These are phyloP conservation scores for Yponomeuta evonymella DNA, from an alignment of 2,888 invertebrate species.

Conservation along the genomic window DNA sequence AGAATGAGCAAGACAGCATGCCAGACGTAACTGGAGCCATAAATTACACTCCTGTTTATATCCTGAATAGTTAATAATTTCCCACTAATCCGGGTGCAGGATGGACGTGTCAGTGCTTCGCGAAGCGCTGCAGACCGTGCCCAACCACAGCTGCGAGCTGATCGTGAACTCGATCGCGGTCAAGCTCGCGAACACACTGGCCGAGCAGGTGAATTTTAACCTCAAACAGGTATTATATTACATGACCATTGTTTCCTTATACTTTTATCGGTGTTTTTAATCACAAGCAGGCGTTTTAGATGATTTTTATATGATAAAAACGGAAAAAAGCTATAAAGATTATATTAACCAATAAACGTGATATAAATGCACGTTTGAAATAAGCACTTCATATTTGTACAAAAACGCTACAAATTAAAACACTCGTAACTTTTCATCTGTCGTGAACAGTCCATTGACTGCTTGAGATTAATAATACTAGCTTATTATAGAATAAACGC, in stretches of 20 bases:
- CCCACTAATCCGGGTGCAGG: conserved; percentile 33
- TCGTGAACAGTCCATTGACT: too few relatives aligned
- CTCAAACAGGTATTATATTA: conserved; percentile 7
- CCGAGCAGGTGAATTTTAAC: conserved; percentile 78
- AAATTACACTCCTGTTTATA: not conserved
- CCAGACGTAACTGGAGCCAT: not conserved
- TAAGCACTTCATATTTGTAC: too few relatives aligned
- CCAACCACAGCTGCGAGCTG: conserved; percentile 88
- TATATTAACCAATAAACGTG: too few relatives aligned
- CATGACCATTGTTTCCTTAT: not conserved
- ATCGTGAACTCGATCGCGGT: conserved; percentile 89
- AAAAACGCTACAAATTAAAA: too few relatives aligned
- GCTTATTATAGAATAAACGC: too few relatives aligned
- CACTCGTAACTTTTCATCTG: too few relatives aligned
- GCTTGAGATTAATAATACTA: too few relatives aligned
- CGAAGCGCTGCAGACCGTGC: conserved; percentile 89
- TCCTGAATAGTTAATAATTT: not conserved
- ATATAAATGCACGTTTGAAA: too few relatives aligned
- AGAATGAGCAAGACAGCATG: too few relatives aligned
- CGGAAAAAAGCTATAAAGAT: not conserved
- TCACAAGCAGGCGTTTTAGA: conserved; percentile 14
- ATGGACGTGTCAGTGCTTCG: conserved; percentile 81
- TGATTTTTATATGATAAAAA: conserved; percentile 11
- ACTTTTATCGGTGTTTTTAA: not conserved
- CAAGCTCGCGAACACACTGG: conserved; percentile 87